Percentiles rank a stretch among this genome's conserved stretches.
phyloP scores from a whole-genome alignment of 2,113 vertebrate genomes.

The Brachionichthys hirsutus region DNA sequence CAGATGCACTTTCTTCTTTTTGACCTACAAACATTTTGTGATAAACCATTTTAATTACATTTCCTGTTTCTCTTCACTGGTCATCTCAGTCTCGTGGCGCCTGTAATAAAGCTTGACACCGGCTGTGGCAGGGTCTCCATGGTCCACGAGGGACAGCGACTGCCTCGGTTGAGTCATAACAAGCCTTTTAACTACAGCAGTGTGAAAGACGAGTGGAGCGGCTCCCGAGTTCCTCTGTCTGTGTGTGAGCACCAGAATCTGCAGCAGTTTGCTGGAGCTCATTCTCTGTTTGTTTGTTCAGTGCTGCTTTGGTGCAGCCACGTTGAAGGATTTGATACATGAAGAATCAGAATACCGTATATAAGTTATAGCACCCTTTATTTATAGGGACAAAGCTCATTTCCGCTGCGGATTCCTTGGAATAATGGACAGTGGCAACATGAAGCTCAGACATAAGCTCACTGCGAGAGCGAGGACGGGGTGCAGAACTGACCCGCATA shows the following conservation, averaged over 20 bases:
- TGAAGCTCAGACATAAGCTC: constrained; percentile 28
- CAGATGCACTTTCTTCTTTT: not conserved
- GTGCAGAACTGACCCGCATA: constrained; percentile 3
- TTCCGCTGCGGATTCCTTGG: constrained; percentile 21
- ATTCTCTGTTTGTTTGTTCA: too few species aligned
- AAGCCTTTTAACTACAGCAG: not conserved
- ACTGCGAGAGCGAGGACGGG: constrained; percentile 2
- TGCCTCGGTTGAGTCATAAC: not conserved
- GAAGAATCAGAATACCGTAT: constrained; percentile 24
- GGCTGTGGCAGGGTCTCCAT: not conserved
- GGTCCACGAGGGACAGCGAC: not conserved
- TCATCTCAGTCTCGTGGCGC: constrained; percentile 2
- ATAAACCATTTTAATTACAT: constrained; percentile 18
- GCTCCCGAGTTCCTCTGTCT: too few species aligned
- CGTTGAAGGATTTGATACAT: too few species aligned
- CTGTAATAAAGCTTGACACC: not conserved
- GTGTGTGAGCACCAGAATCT: too few species aligned
- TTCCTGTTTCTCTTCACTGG: constrained; percentile 14
- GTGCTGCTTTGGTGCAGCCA: too few species aligned
- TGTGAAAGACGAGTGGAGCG: too few species aligned
- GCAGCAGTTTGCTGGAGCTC: too few species aligned
- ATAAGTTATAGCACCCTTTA: constrained; percentile 17
- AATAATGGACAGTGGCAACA: constrained; percentile 18
- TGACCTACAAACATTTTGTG: not conserved
- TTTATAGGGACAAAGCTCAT: constrained; percentile 8